phyloP scores from a whole-genome alignment of 2,888 invertebrate species.

The Diplolepis rosae region DNA sequence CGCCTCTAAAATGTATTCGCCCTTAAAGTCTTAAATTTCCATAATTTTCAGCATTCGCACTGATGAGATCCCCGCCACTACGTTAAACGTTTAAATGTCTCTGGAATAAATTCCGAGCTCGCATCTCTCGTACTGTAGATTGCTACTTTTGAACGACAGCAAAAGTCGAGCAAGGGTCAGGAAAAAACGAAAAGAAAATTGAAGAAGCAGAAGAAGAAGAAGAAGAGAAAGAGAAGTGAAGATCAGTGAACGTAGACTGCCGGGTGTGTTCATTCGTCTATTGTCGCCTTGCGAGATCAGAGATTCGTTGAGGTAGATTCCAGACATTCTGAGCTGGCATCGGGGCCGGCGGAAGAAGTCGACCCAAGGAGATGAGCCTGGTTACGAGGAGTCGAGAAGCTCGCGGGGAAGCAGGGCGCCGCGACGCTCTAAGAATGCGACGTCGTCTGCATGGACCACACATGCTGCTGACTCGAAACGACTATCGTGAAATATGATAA shows the following conservation, averaged over 20 bases:
- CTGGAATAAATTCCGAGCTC: neutral
- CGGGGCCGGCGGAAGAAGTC: conserved; percentile 35
- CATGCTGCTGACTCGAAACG: conserved; percentile 65
- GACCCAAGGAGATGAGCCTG: conserved; percentile 42
- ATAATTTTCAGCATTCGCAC: neutral
- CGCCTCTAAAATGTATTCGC: neutral
- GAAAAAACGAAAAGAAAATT: too few relatives aligned
- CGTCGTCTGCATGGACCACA: conserved; percentile 57
- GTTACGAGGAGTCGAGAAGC: conserved; percentile 52
- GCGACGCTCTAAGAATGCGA: conserved; percentile 56
- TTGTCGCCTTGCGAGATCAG: conserved; percentile 28
- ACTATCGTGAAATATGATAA: conserved; percentile 72
- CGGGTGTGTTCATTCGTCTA: conserved; percentile 29
- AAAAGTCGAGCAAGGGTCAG: neutral
- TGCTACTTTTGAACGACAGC: neutral
- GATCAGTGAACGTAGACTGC: neutral
- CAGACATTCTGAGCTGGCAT: conserved; percentile 15
- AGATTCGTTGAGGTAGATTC: conserved; percentile 20
- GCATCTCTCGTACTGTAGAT: neutral
- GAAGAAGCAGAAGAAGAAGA: neutral
- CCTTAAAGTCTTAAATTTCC: neutral
- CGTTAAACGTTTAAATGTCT: neutral
- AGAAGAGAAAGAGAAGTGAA: neutral
- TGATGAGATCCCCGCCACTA: neutral
- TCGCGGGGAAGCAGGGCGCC: conserved; percentile 60